These are phyloP conservation scores for Rhipidura dahli DNA, from an alignment of 2,113 vertebrate species.

Conservation along the genomic window DNA sequence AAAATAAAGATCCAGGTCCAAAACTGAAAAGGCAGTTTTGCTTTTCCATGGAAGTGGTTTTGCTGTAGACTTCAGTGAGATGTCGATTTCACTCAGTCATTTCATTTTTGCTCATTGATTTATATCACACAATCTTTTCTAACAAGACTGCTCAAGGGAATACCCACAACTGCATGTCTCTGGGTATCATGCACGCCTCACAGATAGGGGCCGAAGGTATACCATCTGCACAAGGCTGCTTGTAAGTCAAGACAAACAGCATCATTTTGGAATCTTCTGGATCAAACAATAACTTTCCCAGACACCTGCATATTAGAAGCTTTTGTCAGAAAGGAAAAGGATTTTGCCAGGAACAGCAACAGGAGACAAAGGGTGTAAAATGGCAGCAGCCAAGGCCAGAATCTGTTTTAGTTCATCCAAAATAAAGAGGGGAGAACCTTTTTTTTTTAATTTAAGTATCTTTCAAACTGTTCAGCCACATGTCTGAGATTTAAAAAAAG, in stretches of 20 bases:
- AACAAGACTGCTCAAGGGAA: not conserved
- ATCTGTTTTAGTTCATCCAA: not conserved
- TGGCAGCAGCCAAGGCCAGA: not conserved
- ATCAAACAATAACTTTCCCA: not conserved
- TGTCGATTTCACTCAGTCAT: not conserved
- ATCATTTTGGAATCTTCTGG: not conserved
- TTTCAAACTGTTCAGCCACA: not conserved
- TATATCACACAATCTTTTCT: not conserved
- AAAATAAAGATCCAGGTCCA: not conserved
- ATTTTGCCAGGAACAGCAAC: not conserved
- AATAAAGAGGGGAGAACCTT: rapidly evolving
- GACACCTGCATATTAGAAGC: not conserved
- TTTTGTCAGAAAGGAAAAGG: not conserved
- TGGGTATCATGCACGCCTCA: not conserved
- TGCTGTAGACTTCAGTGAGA: not conserved
- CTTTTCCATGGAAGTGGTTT: not conserved
- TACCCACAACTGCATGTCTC: not conserved
- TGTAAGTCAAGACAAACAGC: not conserved
- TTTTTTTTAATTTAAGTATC: not conserved
- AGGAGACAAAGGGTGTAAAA: not conserved
- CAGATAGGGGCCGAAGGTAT: not conserved
- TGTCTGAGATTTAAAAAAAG: not conserved
- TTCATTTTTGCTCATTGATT: not conserved
- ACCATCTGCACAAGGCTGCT: not conserved
- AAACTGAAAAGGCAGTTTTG: not conserved